These are phyloP conservation scores for Halocynthia aurantium DNA, from an alignment of 23 tunicate genomes.

Conservation along the genomic window DNA sequence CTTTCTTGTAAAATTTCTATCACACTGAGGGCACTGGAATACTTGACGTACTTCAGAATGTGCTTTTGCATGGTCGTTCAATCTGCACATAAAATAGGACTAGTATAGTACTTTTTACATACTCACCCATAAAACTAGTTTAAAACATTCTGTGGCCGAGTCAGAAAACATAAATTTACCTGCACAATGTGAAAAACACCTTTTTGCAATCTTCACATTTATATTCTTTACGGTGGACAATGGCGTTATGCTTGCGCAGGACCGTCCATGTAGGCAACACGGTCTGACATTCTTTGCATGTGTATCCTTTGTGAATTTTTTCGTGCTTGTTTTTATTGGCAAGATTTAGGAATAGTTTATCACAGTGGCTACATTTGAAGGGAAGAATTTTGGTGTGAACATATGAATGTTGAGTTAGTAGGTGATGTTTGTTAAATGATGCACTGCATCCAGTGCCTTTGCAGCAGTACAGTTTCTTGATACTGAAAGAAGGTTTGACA, in stretches of 20 bases:
- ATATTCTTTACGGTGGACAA: constrained; percentile 25
- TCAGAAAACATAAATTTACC: background rate
- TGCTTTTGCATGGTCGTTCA: constrained; percentile 29
- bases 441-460: constrained; percentile 31
- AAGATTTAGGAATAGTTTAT: constrained; percentile 6
- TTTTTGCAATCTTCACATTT: constrained; percentile 49
- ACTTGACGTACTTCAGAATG: constrained; percentile 39
- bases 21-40: constrained; percentile 44
- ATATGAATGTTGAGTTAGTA: constrained; percentile 49
- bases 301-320: constrained; percentile 55
- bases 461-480: constrained; percentile 26
- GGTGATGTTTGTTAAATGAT: constrained; percentile 60
- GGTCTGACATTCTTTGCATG: constrained; percentile 30
- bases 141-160: no score
- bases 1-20: constrained; percentile 52
- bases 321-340: constrained; percentile 10
- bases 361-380: constrained; percentile 15
- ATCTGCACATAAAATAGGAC: background rate
- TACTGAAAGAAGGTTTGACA: background rate
- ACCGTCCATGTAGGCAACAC: constrained; percentile 43
- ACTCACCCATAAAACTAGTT: no score
- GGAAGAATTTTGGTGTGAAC: constrained; percentile 53
- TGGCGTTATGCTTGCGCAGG: constrained; percentile 27
- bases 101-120: no score
- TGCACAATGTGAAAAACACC: constrained; percentile 31